phyloP scores from a whole-genome alignment of 2,888 invertebrate species.

The Branchellion lobata region DNA sequence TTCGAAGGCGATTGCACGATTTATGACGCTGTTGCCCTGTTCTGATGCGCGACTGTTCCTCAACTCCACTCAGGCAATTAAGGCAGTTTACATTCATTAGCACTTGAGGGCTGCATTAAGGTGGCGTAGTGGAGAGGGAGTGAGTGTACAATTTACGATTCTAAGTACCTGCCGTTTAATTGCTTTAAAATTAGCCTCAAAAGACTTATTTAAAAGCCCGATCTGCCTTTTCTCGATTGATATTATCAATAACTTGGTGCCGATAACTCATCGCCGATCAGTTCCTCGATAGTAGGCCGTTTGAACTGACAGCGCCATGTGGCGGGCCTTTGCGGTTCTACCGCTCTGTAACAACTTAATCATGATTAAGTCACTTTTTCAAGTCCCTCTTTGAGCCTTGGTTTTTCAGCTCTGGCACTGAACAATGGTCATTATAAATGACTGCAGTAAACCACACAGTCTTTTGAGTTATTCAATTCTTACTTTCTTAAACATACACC shows the following conservation, averaged over 20 bases:
- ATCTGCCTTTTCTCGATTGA: not conserved
- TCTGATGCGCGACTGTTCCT: not conserved
- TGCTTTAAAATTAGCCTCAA: not conserved
- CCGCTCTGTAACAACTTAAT: too few species aligned
- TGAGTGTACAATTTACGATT: conserved; percentile 14
- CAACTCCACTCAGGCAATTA: conserved; percentile 1
- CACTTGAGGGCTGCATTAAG: conserved; percentile 8
- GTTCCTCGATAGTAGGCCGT: too few species aligned
- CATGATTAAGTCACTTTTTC: too few species aligned
- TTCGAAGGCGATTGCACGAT: not conserved
- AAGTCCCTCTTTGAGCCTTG: too few species aligned
- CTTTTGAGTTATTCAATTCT: too few species aligned
- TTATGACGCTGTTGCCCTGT: not conserved
- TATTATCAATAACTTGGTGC: not conserved
- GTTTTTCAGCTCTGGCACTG: too few species aligned
- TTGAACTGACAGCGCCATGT: too few species aligned
- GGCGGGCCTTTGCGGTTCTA: too few species aligned
- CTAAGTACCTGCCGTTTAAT: conserved; percentile 3
- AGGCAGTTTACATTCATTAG: not conserved
- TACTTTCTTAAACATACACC: too few species aligned
- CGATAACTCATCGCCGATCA: too few species aligned
- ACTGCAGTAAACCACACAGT: too few species aligned
- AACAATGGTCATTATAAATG: too few species aligned
- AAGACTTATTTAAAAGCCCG: not conserved
- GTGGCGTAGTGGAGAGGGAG: not conserved